These are phyloP conservation scores for Pseudopipra pipra DNA, from an alignment of 2,113 vertebrate genomes.

Conservation along the genomic window DNA sequence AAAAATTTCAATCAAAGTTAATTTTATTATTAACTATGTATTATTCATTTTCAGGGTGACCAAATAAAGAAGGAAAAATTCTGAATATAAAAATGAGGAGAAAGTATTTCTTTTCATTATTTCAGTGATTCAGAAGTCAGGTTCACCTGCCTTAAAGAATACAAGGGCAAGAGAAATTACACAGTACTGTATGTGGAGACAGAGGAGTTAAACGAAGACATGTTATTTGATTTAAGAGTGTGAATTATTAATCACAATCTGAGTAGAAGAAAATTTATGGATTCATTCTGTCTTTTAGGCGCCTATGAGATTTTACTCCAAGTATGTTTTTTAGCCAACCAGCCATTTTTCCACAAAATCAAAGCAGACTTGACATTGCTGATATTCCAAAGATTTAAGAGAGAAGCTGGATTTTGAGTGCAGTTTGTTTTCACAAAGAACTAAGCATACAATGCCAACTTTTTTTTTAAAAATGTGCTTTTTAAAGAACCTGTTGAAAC, in stretches of 20 bases:
- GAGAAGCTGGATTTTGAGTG: background rate
- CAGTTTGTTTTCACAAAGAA: background rate
- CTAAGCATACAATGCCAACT: background rate
- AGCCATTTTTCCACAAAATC: background rate
- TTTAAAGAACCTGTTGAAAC: background rate
- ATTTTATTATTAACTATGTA: background rate
- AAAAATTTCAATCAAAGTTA: background rate
- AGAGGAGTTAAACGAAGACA: constrained; percentile 2
- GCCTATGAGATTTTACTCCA: background rate
- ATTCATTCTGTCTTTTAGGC: background rate
- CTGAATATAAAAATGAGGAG: background rate
- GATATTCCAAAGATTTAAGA: background rate
- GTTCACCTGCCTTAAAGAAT: background rate
- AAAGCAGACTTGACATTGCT: background rate
- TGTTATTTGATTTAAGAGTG: constrained; percentile 6
- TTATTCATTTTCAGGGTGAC: background rate
- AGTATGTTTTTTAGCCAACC: background rate
- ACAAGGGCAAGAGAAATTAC: background rate
- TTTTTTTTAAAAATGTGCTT: background rate
- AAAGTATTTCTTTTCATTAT: background rate
- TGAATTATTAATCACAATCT: constrained; percentile 32
- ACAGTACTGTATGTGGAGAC: background rate
- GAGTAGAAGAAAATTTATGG: constrained; percentile 1
- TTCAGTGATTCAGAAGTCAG: background rate
- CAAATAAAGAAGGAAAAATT: background rate